Evolutionary conservation across 1,140 invertebrate genomes (phyloP).

Genomic region (Nasonia vitripennis): DNA sequence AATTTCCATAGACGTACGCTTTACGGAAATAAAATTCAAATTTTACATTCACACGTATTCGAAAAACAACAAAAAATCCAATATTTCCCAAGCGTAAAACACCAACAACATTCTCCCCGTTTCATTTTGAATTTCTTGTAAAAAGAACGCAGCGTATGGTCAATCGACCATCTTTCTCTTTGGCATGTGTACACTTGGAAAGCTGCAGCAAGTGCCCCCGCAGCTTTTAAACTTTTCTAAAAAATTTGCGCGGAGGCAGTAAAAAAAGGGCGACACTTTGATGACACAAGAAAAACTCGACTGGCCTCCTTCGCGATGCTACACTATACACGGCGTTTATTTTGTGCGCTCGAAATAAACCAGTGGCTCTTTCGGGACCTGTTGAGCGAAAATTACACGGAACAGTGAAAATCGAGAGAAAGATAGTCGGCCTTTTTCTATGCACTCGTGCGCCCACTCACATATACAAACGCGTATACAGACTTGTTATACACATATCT

Average conservation of each 20-base stretch:
- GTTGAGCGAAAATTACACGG: neutral
- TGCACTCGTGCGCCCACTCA: neutral
- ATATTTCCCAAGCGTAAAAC: neutral
- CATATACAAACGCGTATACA: neutral
- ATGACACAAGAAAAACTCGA: neutral
- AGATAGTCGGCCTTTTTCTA: neutral
- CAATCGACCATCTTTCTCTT: neutral
- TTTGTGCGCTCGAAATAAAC: neutral
- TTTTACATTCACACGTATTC: neutral
- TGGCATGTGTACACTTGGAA: neutral
- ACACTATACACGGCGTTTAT: neutral
- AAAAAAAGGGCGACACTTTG: neutral
- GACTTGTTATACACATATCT: neutral
- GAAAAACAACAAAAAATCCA: neutral
- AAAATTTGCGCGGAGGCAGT: neutral
- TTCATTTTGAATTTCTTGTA: no score
- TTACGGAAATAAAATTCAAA: no score
- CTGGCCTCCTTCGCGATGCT: neutral
- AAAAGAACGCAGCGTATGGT: no score
- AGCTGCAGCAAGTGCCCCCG: no score
- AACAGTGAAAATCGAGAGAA: slow-evolving; percentile 6
- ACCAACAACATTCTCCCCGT: neutral
- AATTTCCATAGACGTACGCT: no score
- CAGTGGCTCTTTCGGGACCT: neutral
- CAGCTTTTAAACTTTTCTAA: neutral